Base-by-base conservation (phyloP, 2,113 vertebrate species). In the Colistium nudipinnis region DNA sequence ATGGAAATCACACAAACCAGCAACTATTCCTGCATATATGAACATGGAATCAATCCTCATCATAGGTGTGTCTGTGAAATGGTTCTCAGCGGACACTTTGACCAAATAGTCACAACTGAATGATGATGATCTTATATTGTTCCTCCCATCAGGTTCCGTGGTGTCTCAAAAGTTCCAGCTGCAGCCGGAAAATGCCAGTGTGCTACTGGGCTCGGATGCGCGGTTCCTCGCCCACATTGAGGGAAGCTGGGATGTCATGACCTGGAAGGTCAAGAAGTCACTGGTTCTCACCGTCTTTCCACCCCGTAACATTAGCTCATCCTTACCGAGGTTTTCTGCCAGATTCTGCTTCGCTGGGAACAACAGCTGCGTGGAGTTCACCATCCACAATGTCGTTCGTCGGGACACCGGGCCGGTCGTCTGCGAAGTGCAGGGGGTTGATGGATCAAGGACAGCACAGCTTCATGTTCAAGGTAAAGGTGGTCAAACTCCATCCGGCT, bases 391-490 rank as follows among this genome's bases (percentile, higher is more conserved):
- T 0, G 66, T 87, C 24, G 77, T 12, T 24, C 77, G 61, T 12
- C 14, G 1, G 0, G 27, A 87, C 8, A 8, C 71, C 0, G 88
- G 92, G 17, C 0, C 5, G 0, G 56, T 94, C 13, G 22, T 1
- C 4, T 94, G 93, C 82, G 41, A 7, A 0, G 35, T 92, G 24
- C 74, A 39, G 54, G 80, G 80, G 17, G 0, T 1, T 0, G 48
- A n/a, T 12, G 65, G 47, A 7, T 3, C 6, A 2, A 43, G 45
- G 51, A 62, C 3, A 0, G 81, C 90, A 36, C 10, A 62, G 6
- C 85, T 94, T 10, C 4, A 22, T 0, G 82, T 94, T 13, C 84
- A 94, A 87, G 91, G 93, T 94, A 38, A 27, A 19, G 80, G 16
- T 17, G 1, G 28, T 6, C 11, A 38, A 25, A 35, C 27, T 22